These are phyloP conservation scores for Eulemur albifrons DNA, from an alignment of 2,797 vertebrate species.

Conservation along the genomic window DNA sequence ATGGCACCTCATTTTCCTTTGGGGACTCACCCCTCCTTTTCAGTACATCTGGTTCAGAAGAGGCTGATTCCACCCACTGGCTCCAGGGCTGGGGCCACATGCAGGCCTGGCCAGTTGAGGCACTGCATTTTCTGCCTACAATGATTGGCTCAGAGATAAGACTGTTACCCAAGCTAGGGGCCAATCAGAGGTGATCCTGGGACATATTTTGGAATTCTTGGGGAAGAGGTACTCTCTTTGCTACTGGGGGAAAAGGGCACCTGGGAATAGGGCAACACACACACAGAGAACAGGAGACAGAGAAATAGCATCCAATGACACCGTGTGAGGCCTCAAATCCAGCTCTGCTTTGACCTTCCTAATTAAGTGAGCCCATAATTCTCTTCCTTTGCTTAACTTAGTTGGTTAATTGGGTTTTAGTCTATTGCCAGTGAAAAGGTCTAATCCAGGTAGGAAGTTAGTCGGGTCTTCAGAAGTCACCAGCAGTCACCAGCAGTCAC, in stretches of 20 bases:
- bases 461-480: not conserved
- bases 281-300: not conserved
- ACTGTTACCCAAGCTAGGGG: not conserved
- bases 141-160: not conserved
- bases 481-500: no score
- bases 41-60: not conserved
- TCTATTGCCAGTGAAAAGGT: not conserved
- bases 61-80: not conserved
- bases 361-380: not conserved
- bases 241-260: not conserved
- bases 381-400: not conserved
- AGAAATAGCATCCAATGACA: not conserved
- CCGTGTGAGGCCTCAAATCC: not conserved
- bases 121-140: not conserved
- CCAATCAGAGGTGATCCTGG: not conserved
- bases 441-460: not conserved
- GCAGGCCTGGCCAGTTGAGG: not conserved
- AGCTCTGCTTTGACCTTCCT: not conserved
- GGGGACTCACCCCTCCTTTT: not conserved
- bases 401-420: not conserved
- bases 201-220: not conserved
- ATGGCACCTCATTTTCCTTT: not conserved
- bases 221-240: not conserved
- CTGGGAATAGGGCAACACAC: not conserved
- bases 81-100: not conserved